Evolutionary conservation across 2,113 vertebrate genomes (phyloP).

Genomic region (Burhinus oedicnemus): DNA sequence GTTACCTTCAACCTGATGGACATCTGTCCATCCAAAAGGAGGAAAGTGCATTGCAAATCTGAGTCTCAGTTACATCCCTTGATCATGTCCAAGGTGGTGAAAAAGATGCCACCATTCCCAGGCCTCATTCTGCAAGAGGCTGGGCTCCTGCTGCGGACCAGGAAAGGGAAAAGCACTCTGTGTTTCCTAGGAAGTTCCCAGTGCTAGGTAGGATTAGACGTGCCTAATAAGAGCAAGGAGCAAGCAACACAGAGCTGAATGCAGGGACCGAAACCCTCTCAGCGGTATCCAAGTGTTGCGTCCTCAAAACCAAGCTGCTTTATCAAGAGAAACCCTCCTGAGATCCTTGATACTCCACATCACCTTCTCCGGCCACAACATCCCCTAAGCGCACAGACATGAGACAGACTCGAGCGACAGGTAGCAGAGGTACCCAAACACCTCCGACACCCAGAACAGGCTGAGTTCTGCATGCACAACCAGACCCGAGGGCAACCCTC

Average conservation of each 20-base stretch:
- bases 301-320: neutral
- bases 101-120: neutral
- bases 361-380: accelerated
- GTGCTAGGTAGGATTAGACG: neutral
- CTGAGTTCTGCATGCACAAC: neutral
- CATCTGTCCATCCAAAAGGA: neutral
- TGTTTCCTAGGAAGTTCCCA: neutral
- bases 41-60: accelerated
- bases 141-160: neutral
- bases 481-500: accelerated
- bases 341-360: neutral
- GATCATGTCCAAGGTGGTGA: accelerated
- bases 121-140: neutral
- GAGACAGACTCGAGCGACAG: neutral
- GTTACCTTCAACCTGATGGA: neutral
- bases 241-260: neutral
- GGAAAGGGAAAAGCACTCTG: neutral
- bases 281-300: neutral
- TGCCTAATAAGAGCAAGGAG: neutral
- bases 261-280: neutral
- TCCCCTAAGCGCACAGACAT: neutral
- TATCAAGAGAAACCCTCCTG: neutral
- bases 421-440: too few species aligned
- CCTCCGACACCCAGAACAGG: neutral
- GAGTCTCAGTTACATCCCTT: neutral